Evolutionary conservation across 1,140 invertebrate genomes (phyloP).

Genomic region (Varroa destructor): DNA sequence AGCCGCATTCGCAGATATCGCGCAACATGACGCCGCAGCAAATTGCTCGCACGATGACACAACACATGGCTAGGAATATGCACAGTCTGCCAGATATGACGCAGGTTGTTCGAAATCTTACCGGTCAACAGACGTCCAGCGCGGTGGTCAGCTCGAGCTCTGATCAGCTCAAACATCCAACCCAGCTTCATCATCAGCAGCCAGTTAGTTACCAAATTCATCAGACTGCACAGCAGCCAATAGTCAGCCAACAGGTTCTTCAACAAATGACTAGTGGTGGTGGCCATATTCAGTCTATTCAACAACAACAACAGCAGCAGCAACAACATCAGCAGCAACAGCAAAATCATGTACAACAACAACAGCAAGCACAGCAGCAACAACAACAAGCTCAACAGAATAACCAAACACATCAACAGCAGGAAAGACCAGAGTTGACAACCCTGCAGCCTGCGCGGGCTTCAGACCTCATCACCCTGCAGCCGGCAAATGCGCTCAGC

Average conservation of each 20-base stretch:
- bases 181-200: conserved; percentile 18
- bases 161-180: conserved; percentile 7
- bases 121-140: conserved; percentile 5
- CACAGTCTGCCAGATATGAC: conserved; percentile 13
- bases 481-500: background rate
- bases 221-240: conserved; percentile 13
- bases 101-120: conserved; percentile 4
- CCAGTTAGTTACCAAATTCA: conserved; percentile 19
- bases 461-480: conserved; percentile 4
- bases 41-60: conserved; percentile 21
- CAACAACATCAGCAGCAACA: conserved; percentile 18
- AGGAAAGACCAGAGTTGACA: conserved; percentile 23
- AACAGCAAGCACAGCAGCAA: conserved; percentile 5
- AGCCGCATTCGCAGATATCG: conserved; percentile 12
- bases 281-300: background rate
- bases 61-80: conserved; percentile 23
- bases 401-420: background rate
- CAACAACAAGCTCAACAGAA: conserved; percentile 12
- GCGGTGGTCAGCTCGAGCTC: conserved; percentile 1
- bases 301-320: conserved; percentile 13
- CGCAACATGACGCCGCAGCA: conserved; percentile 25
- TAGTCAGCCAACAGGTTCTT: background rate
- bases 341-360: background rate
- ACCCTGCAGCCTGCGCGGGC: conserved; percentile 13
- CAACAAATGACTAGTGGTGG: background rate